Evolutionary conservation across 2,797 vertebrate species (phyloP), one percentile per base, ranked within the genome.

Genomic region (Lagothrix lagotricha): DNA sequence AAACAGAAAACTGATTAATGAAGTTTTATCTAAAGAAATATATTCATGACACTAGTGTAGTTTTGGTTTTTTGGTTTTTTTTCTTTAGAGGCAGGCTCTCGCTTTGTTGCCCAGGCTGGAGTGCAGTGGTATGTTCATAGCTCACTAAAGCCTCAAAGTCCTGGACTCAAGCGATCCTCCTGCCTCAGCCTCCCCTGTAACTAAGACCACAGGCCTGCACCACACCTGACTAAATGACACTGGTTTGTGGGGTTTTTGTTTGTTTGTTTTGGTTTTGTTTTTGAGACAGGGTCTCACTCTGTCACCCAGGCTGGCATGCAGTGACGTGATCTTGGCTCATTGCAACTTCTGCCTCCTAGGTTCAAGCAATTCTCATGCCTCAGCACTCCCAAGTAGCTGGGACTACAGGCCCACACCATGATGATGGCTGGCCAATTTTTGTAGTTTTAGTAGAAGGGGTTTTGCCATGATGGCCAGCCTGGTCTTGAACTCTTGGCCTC

Each of bases 21-120:
- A 73, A 64, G 41, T 96, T 95, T 94, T 97, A 95, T 92, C 73
- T 92, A 81, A 50, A 77, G 81, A 97, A 85, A 96, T 73, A 85
- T 64, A 94, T 93, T 96, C 72, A 72, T 79, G n/a, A 86, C 50
- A 44, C 36, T 70, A 67, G 64, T 2, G 64, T 67, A 33, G 33
- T n/a, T 67, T n/a, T 17, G 7, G 73, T 90, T 85, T 97, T 86
- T 77, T 24, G 11, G 7, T n/a, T 79, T 46, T 41, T 73, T 41
- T 76, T 10, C 44, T 33, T 79, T 50, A 50, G 10, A 79, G 76
- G 22, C 76, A 79, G 5, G 46, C 30, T 79, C 76, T 50, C 11
- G 5, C 30, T 79, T 48, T 50, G 46, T 79, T 12, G 6, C 76
- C 46, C 46, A 20, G 12, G 46, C 10, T 50, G 41, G 19, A 22